Evolutionary conservation across 2,888 invertebrate species (phyloP), one percentile per base, ranked within the genome.

Genomic region (Pristionchus japonicus): DNA sequence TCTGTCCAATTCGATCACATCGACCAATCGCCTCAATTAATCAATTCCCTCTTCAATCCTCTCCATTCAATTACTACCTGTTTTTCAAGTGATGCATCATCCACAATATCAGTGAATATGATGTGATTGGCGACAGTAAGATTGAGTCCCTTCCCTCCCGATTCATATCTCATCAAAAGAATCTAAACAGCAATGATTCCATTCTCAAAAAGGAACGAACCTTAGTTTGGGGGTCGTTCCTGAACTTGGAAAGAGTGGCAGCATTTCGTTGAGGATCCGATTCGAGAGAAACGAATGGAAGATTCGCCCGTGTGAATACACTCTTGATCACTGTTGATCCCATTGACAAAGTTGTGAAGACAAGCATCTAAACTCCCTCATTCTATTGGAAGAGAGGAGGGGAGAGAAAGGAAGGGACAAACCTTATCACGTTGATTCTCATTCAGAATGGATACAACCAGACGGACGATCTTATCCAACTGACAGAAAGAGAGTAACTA

Each of bases 1-100:
- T 96, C 95, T 97, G 97, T 0, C 97, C 97, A 91, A 97, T 97
- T 64, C 97, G 96, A 95, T 97, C 96, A 23, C 97, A 96, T 89
- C 97, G 95, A 0, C 97, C 97, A 88, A 97, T 96, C 1, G 97
- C 97, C 95, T 97, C 97, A 47, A 88, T 31, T 13, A 86, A 86
- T 27, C 3, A 7, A n/a, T 9, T 83, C 34, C 1, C 52, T 52
- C 34, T 3, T 31, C 52, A 4, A 20, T 49, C 7, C 23, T 4
- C 34, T 23, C 43, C 7, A 34, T 20, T 31, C 49, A 7, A 27
- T 9, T 31, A 11, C 9, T 64, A 89, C 90, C 89, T 89, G 89
- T 23, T 96, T 95, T 93, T 97, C 97, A 92, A 96, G 96, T 0
- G 96, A 96, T 3, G 96, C 96, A 95, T 97, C 96, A 31, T 97